Base-by-base conservation (phyloP, 2,888 invertebrate genomes). In the Biston betularia region DNA sequence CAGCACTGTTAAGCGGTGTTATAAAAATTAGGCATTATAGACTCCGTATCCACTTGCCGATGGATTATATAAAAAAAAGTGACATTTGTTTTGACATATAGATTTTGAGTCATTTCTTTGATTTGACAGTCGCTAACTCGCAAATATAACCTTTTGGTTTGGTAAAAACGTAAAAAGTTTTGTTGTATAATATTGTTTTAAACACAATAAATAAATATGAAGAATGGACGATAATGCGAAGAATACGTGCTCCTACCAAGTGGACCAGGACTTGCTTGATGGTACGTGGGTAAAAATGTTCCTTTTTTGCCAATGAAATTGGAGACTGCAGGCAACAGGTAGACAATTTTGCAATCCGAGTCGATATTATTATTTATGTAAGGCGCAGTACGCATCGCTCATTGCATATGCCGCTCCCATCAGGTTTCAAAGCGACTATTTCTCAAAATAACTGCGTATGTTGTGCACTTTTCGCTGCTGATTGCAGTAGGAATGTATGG, bases 221-320 rank as follows among this genome's bases (percentile, higher is more conserved):
- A 93, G 93, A 91, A 93, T 93, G 93, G 93, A 92, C 89, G 93
- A 93, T 89, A 89, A 89, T 83, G 87, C 82, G 80, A 93, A 90
- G 80, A 86, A 91, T 81, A 85, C 88, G 74, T 83, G 90, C 75
- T 91, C 92, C 69, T 93, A 92, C 78, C 92, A 90, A 79, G 81
- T 89, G 81, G 93, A 93, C 77, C 93, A 93, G 78, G 93, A 93
- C 84, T 90, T 93, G 80, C 85, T 93, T 57, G 93, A 93, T 79
- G 92, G 93, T 90, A 79, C 77, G 90, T 82, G 61, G 49, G 57
- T 65, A 72, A 67, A 54, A 53, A 45, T 55, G 62, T 65, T 68
- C 42, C 35, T 40, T 74, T 76, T 73, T 73, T 72, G 67, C 75
- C 67, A 70, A 76, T 80, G 86, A 80, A 85, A 84, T 82, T 70